Percentiles rank a stretch among this genome's conserved stretches.
Conservation (phyloP, 1,140 invertebrate genomes). For the Bombus breviceps region DNA sequence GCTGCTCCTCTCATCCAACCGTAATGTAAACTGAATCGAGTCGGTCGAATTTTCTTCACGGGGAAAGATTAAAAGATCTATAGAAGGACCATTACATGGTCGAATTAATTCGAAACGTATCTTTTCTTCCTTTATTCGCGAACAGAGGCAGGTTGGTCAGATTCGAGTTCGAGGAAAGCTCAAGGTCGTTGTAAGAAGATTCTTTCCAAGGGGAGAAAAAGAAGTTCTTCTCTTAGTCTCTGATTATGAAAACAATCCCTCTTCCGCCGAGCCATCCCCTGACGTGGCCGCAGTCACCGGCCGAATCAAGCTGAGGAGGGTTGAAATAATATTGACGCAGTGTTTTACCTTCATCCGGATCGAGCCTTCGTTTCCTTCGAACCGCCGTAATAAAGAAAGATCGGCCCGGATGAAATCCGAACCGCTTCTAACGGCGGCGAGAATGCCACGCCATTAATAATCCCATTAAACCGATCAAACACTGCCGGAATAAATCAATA, state of each 20-base stretch:
- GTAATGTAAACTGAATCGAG: neutral
- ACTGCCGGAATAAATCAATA: slow-evolving; percentile 62
- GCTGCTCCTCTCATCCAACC: neutral
- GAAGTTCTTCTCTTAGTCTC: slow-evolving; percentile 35
- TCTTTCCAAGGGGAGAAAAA: neutral
- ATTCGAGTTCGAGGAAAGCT: neutral
- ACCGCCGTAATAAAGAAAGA: neutral
- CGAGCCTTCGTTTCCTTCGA: neutral
- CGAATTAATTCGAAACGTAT: neutral
- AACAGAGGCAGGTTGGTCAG: too few species aligned
- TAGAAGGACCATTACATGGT: slow-evolving; percentile 33
- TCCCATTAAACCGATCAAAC: slow-evolving; percentile 63
- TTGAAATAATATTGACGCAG: slow-evolving; percentile 59
- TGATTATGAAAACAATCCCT: slow-evolving; percentile 64
- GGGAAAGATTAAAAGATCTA: slow-evolving; percentile 3
- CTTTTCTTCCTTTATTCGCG: neutral
- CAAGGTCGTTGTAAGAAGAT: slow-evolving; percentile 34
- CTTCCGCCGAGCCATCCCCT: neutral
- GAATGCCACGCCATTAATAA: slow-evolving; percentile 40
- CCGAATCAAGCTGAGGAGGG: neutral
- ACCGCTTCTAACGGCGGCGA: neutral
- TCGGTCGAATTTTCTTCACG: neutral
- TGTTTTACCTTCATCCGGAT: slow-evolving; percentile 54
- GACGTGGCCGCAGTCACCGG: neutral
- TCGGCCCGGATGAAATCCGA: slow-evolving; percentile 8